These are phyloP conservation scores for Busseola fusca DNA, from an alignment of 2,888 invertebrate species.

Conservation along the genomic window DNA sequence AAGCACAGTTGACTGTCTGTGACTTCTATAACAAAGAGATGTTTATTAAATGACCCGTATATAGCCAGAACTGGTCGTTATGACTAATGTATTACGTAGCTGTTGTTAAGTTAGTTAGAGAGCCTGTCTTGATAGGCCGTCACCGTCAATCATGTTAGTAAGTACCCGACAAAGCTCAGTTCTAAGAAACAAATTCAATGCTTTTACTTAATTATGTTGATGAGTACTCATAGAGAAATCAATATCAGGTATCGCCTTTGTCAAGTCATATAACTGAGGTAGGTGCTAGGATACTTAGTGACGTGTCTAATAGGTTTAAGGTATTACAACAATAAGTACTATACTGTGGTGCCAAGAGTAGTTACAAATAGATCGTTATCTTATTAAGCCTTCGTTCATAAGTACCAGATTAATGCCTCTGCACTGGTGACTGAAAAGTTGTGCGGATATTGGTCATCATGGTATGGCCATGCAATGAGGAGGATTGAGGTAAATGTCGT, in stretches of 20 bases:
- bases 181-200: neutral
- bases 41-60: neutral
- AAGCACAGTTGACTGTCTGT: neutral
- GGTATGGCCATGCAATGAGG: neutral
- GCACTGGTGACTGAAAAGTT: neutral
- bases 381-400: slow-evolving; percentile 9
- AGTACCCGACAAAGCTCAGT: neutral
- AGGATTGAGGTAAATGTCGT: neutral
- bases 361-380: slow-evolving; percentile 49
- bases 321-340: slow-evolving; percentile 22
- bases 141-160: neutral
- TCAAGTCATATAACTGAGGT: slow-evolving; percentile 16
- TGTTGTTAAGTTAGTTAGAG: neutral
- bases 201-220: neutral
- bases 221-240: slow-evolving; percentile 4
- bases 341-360: slow-evolving; percentile 10
- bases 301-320: slow-evolving; percentile 37
- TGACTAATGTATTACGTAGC: neutral
- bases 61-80: no score
- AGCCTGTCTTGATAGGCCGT: neutral
- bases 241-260: slow-evolving; percentile 5
- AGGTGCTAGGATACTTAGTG: slow-evolving; percentile 13
- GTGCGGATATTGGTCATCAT: neutral
- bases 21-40: neutral
- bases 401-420: no score